Evolutionary conservation across 2,888 invertebrate species (phyloP), one percentile per base, ranked within the genome.

Genomic region (Spialia ferax): DNA sequence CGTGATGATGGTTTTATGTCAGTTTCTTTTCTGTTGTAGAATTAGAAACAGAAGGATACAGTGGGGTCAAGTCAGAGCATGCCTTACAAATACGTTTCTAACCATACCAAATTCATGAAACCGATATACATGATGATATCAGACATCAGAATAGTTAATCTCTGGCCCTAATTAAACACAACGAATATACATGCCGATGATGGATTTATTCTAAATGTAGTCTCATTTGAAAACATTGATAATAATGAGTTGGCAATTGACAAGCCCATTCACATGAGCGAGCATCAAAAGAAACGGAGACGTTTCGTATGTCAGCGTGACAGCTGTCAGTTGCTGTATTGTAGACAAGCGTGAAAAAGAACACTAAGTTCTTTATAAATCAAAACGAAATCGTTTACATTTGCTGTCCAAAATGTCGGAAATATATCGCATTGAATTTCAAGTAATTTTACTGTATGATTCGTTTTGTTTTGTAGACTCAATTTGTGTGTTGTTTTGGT

Each of bases 301-400:
- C 18, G 20, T 57, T 48, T 52, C 56, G 32, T 60, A 60, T 54
- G 62, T 64, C 67, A 67, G 13, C n/a, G 10, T 69, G 69, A 68
- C 71, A 69, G 71, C 69, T 71, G 71, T 64, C 71, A 64, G 50
- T 56, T 69, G 26, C 45, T 29, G 15, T n/a, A 35, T 52, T 59
- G 20, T 48, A 18, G 61, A 68, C 62, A 55, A 56, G 62, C 67
- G 67, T 69, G 66, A 38, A 69, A 66, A 63, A 26, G 10, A 22
- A 48, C 32, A 35, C 35, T 35, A 50, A 59, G 22, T 42, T 50
- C 18, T 50, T 8, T 11, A 23, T 15, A 50, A 22, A n/a, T 65
- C 18, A 59, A 59, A 52, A 59, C 35, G 42, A 32, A 59, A 52
- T 42, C 13, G 38, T 52, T 35, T 29, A 65, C 52, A 35, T 59